phyloP scores from a whole-genome alignment of 1,140 invertebrate species.

The Drosophila dunni region DNA sequence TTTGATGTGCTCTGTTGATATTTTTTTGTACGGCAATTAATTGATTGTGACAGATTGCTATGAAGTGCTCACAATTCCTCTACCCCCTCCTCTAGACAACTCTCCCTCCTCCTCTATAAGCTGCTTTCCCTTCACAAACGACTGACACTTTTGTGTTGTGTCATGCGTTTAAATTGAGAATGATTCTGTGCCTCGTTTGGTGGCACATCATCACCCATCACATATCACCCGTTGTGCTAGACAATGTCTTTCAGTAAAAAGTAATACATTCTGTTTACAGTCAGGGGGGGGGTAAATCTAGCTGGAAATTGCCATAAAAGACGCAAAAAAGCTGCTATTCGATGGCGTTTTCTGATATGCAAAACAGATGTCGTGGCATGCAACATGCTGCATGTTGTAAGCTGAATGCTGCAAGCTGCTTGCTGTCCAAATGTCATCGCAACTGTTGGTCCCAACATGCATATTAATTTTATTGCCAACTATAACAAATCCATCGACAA shows the following conservation, averaged over 20 bases:
- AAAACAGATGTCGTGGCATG: constrained; percentile 67
- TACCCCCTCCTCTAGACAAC: constrained; percentile 10
- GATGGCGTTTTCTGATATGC: constrained; percentile 54
- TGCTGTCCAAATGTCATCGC: constrained; percentile 64
- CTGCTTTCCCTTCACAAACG: constrained; percentile 17
- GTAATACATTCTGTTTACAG: constrained; percentile 54
- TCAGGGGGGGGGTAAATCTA: constrained; percentile 20
- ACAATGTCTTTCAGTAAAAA: constrained; percentile 58
- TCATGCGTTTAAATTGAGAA: constrained; percentile 79
- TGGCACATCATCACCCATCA: not conserved
- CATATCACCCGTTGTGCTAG: constrained; percentile 1
- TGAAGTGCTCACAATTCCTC: constrained; percentile 35
- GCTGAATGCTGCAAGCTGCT: constrained; percentile 15
- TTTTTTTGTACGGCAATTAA: constrained; percentile 69
- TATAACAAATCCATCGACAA: constrained; percentile 78
- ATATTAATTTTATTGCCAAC: constrained; percentile 80
- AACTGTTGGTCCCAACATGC: constrained; percentile 65
- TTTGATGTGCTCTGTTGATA: constrained; percentile 72
- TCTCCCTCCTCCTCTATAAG: constrained; percentile 16
- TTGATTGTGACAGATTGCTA: constrained; percentile 80
- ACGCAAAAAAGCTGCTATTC: constrained; percentile 42
- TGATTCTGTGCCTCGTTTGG: constrained; percentile 34
- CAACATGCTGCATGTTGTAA: not conserved
- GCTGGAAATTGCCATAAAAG: constrained; percentile 42
- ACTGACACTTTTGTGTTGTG: constrained; percentile 76